Percentiles rank a stretch among this genome's conserved stretches.
Conservation (phyloP, 2,113 vertebrate species). For the Vidua macroura region DNA sequence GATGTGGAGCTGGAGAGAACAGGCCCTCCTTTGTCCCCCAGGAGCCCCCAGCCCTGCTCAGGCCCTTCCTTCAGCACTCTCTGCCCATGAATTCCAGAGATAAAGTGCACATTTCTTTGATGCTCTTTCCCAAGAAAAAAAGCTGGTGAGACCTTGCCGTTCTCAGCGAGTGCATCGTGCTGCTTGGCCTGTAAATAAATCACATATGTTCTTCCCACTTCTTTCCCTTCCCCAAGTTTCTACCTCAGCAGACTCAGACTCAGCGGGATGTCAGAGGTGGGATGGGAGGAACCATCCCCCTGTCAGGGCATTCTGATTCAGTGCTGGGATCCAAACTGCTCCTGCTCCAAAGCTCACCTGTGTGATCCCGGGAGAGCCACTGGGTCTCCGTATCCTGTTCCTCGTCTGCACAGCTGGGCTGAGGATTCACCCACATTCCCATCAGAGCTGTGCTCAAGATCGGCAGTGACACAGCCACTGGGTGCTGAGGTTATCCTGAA, state of each 20-base stretch:
- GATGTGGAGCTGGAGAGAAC: conserved; percentile 9
- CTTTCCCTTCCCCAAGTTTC: neutral
- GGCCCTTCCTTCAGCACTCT: neutral
- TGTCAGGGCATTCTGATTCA: neutral
- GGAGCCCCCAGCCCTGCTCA: neutral
- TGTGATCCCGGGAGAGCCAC: neutral
- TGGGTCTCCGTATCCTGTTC: neutral
- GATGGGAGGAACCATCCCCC: neutral
- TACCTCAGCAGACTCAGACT: neutral
- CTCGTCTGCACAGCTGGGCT: neutral
- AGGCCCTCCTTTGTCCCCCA: conserved; percentile 31
- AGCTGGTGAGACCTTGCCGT: rapidly evolving
- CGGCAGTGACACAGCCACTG: neutral
- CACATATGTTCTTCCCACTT: neutral
- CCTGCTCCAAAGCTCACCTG: neutral
- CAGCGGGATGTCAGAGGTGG: neutral
- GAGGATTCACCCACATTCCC: neutral
- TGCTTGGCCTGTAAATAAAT: neutral
- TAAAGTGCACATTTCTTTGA: neutral
- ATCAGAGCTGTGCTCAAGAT: neutral
- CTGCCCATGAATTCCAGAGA: neutral
- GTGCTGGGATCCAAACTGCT: neutral
- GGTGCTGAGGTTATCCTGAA: rapidly evolving
- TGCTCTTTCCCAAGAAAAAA: neutral
- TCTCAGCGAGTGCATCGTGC: neutral